A percentile compares a stretch with the other conserved stretches of the same genome.
Evolutionary conservation across 2,797 vertebrate genomes (phyloP).

Genomic region (Parauchenoglanis ngamensis): DNA sequence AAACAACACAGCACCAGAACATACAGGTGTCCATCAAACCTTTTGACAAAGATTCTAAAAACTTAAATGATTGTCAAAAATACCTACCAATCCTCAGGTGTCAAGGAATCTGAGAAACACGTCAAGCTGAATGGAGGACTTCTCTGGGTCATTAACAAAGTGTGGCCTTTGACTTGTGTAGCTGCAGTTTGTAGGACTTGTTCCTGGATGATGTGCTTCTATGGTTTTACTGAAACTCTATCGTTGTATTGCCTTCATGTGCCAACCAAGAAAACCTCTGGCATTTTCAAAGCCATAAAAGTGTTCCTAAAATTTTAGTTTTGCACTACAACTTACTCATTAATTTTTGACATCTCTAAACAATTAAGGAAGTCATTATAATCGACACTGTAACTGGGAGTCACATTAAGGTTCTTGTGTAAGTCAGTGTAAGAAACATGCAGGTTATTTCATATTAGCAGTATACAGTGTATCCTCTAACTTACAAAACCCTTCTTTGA

Average conservation of each 20-base stretch:
- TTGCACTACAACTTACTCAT: background rate
- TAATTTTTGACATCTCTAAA: background rate
- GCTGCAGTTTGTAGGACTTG: background rate
- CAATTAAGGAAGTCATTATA: background rate
- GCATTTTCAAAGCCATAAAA: conserved; percentile 23
- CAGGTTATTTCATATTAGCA: background rate
- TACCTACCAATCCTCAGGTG: conserved; percentile 21
- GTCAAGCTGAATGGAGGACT: background rate
- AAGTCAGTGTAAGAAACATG: background rate
- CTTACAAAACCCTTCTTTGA: conserved; percentile 23
- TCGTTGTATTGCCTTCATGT: conserved; percentile 21
- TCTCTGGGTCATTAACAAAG: conserved; percentile 27
- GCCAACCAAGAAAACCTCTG: conserved; percentile 13
- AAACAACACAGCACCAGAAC: conserved; percentile 8
- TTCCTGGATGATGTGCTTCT: conserved; percentile 1
- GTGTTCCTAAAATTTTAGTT: background rate
- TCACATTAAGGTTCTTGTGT: background rate
- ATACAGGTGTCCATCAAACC: background rate
- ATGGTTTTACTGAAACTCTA: background rate
- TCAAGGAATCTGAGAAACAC: conserved; percentile 30
- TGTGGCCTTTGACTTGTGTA: conserved; percentile 4
- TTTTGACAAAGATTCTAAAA: background rate
- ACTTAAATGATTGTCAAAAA: background rate
- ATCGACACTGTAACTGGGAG: background rate
- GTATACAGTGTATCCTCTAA: background rate